phyloP scores from a whole-genome alignment of 2,888 invertebrate genomes.

The Trisateles emortualis region DNA sequence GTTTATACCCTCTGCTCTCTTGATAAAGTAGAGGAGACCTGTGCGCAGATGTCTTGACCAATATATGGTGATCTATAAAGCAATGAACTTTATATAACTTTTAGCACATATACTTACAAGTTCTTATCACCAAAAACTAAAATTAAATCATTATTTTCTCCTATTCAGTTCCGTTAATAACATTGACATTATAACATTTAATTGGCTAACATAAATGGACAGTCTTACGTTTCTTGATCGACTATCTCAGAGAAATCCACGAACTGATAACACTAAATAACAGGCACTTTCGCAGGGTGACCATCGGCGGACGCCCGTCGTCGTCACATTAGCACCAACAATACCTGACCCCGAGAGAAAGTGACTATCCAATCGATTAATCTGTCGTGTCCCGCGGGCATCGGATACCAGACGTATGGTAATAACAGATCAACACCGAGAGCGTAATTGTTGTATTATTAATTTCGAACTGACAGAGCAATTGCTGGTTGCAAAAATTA shows the following conservation, averaged over 20 bases:
- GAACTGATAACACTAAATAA: slow-evolving; percentile 68
- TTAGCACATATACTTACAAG: slow-evolving; percentile 7
- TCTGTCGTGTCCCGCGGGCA: slow-evolving; percentile 67
- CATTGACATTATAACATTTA: slow-evolving; percentile 8
- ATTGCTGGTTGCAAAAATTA: slow-evolving; percentile 66
- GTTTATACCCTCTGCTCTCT: no score
- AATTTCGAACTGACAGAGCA: slow-evolving; percentile 67
- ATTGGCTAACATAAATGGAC: slow-evolving; percentile 44
- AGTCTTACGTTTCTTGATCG: slow-evolving; percentile 62
- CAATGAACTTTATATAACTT: slow-evolving; percentile 25
- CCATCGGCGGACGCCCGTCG: slow-evolving; percentile 50
- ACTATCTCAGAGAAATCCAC: slow-evolving; percentile 54
- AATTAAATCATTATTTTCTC: background rate
- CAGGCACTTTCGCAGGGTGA: slow-evolving; percentile 56
- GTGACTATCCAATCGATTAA: slow-evolving; percentile 75
- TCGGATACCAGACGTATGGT: slow-evolving; percentile 66
- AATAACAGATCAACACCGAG: slow-evolving; percentile 73
- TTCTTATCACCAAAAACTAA: background rate
- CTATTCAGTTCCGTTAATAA: slow-evolving; percentile 1
- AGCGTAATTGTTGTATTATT: slow-evolving; percentile 72
- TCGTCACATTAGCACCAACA: slow-evolving; percentile 59
- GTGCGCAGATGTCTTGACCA: slow-evolving; percentile 37
- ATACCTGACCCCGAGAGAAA: slow-evolving; percentile 76
- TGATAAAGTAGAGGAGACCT: slow-evolving; percentile 43
- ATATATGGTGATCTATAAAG: slow-evolving; percentile 45